Percentiles rank a stretch among this genome's conserved stretches.
phyloP scores from a whole-genome alignment of 1,140 invertebrate genomes.

The Coenobita brevimanus region DNA sequence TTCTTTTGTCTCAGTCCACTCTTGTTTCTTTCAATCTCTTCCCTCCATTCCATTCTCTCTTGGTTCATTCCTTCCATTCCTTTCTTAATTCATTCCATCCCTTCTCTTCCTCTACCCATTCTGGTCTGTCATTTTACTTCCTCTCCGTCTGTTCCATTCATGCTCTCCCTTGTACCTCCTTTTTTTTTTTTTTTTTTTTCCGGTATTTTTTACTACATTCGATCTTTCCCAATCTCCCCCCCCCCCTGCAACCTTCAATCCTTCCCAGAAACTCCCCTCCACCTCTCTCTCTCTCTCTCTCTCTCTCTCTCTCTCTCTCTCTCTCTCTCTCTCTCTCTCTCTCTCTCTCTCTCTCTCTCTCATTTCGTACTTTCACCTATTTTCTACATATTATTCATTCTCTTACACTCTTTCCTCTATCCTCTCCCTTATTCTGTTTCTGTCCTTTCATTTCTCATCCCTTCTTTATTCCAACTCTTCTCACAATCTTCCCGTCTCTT shows the following conservation, averaged over 20 bases:
- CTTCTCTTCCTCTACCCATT: not conserved
- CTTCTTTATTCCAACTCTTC: not conserved
- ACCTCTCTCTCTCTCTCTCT: not conserved
- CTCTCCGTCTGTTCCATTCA: too few relatives aligned
- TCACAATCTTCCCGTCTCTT: constrained; percentile 4
- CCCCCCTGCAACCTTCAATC: too few relatives aligned
- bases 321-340: not conserved
- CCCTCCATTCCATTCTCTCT: too few relatives aligned
- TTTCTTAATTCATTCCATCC: not conserved
- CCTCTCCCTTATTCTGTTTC: constrained; percentile 12
- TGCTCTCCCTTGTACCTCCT: too few relatives aligned
- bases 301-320: not conserved
- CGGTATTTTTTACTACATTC: too few relatives aligned
- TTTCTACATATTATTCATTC: not conserved
- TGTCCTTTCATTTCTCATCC: constrained; percentile 6
- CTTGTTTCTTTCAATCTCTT: not conserved
- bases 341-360: constrained; percentile 1
- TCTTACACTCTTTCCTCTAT: not conserved
- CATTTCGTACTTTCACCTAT: not conserved
- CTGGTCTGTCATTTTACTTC: too few relatives aligned
- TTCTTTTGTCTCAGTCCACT: not conserved
- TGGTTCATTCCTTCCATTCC: not conserved
- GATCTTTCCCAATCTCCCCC: too few relatives aligned
- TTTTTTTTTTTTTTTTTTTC: too few relatives aligned
- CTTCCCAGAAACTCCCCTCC: too few relatives aligned